These are phyloP conservation scores for Sesamia nonagrioides DNA, from an alignment of 1,140 invertebrate species.

Conservation along the genomic window DNA sequence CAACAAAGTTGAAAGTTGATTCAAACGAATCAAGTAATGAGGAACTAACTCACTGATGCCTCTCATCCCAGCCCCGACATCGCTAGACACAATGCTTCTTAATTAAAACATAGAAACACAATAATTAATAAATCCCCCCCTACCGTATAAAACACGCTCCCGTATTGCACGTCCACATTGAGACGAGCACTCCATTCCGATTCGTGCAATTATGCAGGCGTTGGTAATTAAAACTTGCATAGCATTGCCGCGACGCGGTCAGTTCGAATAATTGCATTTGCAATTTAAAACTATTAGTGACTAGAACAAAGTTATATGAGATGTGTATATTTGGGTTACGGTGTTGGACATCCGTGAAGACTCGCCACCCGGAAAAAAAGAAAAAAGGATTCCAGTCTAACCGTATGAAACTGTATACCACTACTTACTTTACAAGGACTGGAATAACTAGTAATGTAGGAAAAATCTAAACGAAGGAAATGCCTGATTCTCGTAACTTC, in stretches of 20 bases:
- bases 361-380: too few relatives aligned
- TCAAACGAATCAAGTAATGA: too few relatives aligned
- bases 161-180: background rate
- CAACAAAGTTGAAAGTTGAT: too few relatives aligned
- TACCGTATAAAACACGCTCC: background rate
- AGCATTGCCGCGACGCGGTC: slow-evolving; percentile 38
- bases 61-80: background rate
- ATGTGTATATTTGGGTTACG: slow-evolving; percentile 34
- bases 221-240: slow-evolving; percentile 52
- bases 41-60: background rate
- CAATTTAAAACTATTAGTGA: slow-evolving; percentile 57
- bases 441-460: background rate
- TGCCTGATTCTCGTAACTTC: background rate
- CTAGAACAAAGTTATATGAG: slow-evolving; percentile 33
- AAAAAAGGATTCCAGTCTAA: too few relatives aligned
- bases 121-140: slow-evolving; percentile 11
- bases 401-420: too few relatives aligned
- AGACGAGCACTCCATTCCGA: slow-evolving; percentile 40
- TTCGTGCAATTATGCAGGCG: slow-evolving; percentile 44
- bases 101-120: slow-evolving; percentile 17
- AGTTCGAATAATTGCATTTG: slow-evolving; percentile 56
- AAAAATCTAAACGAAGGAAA: background rate
- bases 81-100: background rate
- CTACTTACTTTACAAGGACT: too few relatives aligned
- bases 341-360: background rate